These are phyloP conservation scores for Hemibagrus wyckioides DNA, from an alignment of 2,113 vertebrate species.

Conservation along the genomic window DNA sequence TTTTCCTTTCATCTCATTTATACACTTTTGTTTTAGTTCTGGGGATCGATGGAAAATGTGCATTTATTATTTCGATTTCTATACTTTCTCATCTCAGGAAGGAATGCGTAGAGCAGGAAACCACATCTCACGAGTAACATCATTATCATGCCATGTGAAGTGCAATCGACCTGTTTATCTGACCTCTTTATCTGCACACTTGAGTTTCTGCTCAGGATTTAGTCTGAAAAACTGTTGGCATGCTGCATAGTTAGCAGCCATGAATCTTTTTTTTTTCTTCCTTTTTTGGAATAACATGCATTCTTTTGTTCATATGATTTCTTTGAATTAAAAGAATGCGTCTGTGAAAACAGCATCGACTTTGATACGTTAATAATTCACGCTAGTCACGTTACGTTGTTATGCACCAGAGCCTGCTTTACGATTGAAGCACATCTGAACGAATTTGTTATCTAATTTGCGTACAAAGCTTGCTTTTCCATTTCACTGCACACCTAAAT, in stretches of 20 bases:
- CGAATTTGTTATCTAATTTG: neutral
- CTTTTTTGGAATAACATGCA: neutral
- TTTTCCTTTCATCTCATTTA: too few species aligned
- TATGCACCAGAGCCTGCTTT: neutral
- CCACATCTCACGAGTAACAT: neutral
- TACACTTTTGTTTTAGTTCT: neutral
- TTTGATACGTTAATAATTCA: neutral
- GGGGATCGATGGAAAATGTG: neutral
- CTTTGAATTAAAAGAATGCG: neutral
- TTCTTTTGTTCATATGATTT: neutral
- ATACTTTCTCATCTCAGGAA: neutral
- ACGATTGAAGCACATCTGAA: neutral
- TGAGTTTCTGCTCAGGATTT: neutral
- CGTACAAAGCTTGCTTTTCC: neutral
- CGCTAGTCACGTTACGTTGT: neutral
- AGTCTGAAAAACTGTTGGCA: neutral
- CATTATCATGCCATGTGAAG: neutral
- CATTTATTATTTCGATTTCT: neutral
- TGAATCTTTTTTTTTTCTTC: neutral
- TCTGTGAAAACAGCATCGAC: neutral
- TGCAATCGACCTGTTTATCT: neutral
- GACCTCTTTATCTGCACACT: neutral
- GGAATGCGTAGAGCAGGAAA: neutral
- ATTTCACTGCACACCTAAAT: neutral
- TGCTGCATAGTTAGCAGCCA: neutral